These are phyloP conservation scores for Thamnaconus septentrionalis DNA, from an alignment of 2,113 vertebrate genomes.

Conservation along the genomic window DNA sequence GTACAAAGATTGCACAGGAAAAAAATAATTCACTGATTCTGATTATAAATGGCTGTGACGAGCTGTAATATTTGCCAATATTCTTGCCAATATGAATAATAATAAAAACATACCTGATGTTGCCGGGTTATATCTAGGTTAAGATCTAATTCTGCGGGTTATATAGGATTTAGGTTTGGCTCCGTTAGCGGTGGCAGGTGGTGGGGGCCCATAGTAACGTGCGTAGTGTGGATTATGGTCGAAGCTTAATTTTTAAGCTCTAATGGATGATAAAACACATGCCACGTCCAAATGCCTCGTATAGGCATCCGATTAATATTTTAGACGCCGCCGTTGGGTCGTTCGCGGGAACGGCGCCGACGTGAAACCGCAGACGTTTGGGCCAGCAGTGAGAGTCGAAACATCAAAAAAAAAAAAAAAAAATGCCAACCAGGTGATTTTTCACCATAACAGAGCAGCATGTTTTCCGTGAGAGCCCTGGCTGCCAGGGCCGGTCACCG, in stretches of 20 bases:
- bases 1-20: no score
- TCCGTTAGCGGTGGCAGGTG: conserved; percentile 64
- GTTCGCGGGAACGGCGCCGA: conserved; percentile 17
- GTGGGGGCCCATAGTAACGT: conserved; percentile 37
- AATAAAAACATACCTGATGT: background rate
- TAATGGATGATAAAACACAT: conserved; percentile 69
- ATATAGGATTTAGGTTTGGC: conserved; percentile 61
- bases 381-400: background rate
- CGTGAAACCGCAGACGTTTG: background rate
- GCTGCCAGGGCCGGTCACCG: conserved; percentile 30
- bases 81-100: background rate
- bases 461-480: conserved; percentile 35
- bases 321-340: conserved; percentile 31
- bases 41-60: background rate
- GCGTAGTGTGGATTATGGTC: conserved; percentile 63
- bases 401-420: background rate
- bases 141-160: conserved; percentile 62
- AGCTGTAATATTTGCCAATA: conserved; percentile 3
- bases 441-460: conserved; percentile 8
- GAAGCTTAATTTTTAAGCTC: conserved; percentile 70
- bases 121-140: conserved; percentile 44
- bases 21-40: no score
- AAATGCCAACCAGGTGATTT: conserved; percentile 40
- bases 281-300: conserved; percentile 56
- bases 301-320: conserved; percentile 47